Evolutionary conservation across 1,140 invertebrate species (phyloP).

Genomic region (Kradibia gibbosae): DNA sequence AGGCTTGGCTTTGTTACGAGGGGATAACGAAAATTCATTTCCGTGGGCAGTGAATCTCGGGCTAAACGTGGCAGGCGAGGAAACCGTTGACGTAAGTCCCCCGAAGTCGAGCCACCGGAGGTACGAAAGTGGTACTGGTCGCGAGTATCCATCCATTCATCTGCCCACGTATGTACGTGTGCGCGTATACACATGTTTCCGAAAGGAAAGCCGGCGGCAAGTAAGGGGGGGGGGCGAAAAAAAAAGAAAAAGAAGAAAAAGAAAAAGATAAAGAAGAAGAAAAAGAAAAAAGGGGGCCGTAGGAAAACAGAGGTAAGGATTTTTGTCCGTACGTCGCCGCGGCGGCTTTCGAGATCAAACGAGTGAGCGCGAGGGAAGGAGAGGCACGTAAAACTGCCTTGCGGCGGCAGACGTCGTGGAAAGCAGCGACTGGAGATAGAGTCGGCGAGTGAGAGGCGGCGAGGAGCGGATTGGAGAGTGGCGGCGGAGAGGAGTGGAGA

Average conservation of each 20-base stretch:
- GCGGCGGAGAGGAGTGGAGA: not conserved
- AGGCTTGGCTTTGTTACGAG: not conserved
- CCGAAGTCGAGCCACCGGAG: not conserved
- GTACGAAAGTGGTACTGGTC: not conserved
- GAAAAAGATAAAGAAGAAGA: not conserved
- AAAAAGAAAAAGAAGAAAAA: not conserved
- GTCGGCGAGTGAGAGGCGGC: not conserved
- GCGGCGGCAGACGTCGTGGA: not conserved
- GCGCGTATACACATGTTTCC: too few relatives aligned
- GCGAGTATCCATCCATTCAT: not conserved
- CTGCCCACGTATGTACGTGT: not conserved
- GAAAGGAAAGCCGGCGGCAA: not conserved
- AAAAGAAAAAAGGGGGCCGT: not conserved
- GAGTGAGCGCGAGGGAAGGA: not conserved
- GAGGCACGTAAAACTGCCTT: not conserved
- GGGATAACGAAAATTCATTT: not conserved
- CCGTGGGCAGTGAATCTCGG: not conserved
- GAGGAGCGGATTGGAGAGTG: not conserved
- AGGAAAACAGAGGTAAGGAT: not conserved
- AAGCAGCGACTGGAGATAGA: not conserved
- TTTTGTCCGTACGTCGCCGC: slow-evolving; percentile 1
- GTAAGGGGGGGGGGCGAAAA: not conserved
- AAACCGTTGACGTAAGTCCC: not conserved
- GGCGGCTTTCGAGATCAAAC: slow-evolving; percentile 17
- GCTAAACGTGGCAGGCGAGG: not conserved